Evolutionary conservation across 1,140 invertebrate genomes (phyloP).

Genomic region (Apis cerana): DNA sequence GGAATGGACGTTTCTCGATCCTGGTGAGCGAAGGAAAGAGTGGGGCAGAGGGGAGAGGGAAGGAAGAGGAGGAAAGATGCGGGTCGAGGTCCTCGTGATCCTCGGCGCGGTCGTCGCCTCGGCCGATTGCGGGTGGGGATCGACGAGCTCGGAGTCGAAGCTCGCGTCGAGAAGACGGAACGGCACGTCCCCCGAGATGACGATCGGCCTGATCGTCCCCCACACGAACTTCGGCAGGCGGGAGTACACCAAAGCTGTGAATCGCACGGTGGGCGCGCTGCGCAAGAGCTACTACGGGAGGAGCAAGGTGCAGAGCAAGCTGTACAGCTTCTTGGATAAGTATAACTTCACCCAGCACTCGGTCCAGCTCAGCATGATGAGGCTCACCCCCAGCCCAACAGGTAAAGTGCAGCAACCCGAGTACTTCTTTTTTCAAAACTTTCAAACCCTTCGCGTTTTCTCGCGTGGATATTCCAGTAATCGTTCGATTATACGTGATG

Average conservation of each 20-base stretch:
- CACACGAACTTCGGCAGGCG: constrained; percentile 85
- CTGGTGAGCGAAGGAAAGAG: background rate
- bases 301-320: constrained; percentile 72
- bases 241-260: constrained; percentile 86
- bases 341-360: constrained; percentile 84
- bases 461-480: too few relatives aligned
- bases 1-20: background rate
- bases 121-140: constrained; percentile 41
- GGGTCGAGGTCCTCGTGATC: constrained; percentile 59
- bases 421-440: too few relatives aligned
- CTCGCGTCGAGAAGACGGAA: constrained; percentile 44
- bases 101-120: constrained; percentile 62
- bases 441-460: too few relatives aligned
- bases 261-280: constrained; percentile 83
- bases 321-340: constrained; percentile 83
- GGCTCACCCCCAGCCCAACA: constrained; percentile 88
- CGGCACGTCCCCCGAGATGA: constrained; percentile 70
- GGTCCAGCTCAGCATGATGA: constrained; percentile 86
- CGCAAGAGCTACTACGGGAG: constrained; percentile 81
- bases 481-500: too few relatives aligned
- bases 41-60: background rate
- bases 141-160: background rate
- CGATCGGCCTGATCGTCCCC: constrained; percentile 85
- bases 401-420: constrained; percentile 78
- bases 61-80: constrained; percentile 61